Evolutionary conservation across 2,888 invertebrate genomes (phyloP).

Genomic region (Drosophila heteroneura): DNA sequence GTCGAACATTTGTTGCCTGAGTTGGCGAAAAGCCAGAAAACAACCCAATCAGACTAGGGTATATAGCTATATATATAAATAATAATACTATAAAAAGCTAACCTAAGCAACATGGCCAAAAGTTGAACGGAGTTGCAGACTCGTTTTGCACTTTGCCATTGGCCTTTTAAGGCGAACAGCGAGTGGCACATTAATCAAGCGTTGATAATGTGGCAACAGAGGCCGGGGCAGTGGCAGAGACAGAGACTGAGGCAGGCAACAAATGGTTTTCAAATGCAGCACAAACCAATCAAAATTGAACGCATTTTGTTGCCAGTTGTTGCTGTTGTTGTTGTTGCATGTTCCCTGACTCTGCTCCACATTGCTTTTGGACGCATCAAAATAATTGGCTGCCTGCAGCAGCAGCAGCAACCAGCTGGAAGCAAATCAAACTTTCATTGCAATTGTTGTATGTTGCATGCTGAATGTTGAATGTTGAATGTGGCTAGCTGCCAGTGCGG

Average conservation of each 20-base stretch:
- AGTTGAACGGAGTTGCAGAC: conserved; percentile 5
- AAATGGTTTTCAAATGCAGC: conserved; percentile 77
- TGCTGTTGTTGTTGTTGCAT: conserved; percentile 25
- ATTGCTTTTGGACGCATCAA: conserved; percentile 72
- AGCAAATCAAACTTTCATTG: conserved; percentile 52
- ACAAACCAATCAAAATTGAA: conserved; percentile 75
- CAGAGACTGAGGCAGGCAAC: conserved; percentile 34
- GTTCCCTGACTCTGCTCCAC: conserved; percentile 66
- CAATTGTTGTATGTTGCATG: conserved; percentile 52
- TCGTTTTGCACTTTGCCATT: conserved; percentile 34
- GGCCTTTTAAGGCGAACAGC: conserved; percentile 50
- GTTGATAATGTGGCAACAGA: conserved; percentile 60
- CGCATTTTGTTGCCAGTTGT: conserved; percentile 48
- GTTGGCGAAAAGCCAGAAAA: neutral
- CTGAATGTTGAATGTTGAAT: conserved; percentile 11
- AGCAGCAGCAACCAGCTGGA: conserved; percentile 45
- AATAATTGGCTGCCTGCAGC: conserved; percentile 72
- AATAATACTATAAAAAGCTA: neutral
- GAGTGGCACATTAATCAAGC: conserved; percentile 68
- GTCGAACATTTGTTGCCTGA: neutral
- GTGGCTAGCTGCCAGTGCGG: conserved; percentile 20
- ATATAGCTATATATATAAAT: neutral
- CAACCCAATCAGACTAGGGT: neutral
- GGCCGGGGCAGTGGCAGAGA: conserved; percentile 11
- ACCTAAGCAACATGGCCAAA: conserved; percentile 5